A percentile compares a stretch with the other conserved stretches of the same genome.
Conservation (phyloP, 2,797 vertebrate genomes). For the Hozukius guyotensis region DNA sequence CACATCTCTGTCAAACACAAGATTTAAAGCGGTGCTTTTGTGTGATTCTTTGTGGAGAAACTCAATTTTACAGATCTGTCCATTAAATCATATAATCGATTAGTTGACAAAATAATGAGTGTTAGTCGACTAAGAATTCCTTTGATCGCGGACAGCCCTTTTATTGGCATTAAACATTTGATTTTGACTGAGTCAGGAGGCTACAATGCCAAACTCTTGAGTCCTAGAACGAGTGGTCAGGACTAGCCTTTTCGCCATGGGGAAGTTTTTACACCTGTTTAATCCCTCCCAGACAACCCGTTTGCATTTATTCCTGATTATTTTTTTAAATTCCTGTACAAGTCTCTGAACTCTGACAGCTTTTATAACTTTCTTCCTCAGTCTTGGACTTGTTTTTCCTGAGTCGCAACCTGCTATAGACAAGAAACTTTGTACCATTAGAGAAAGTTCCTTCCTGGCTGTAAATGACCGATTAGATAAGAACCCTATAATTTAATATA, state of each 20-base stretch:
- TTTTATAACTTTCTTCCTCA: background rate
- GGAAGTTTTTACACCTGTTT: background rate
- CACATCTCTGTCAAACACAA: too few relatives aligned
- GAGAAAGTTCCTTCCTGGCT: background rate
- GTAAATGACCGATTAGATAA: background rate
- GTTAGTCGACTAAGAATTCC: too few relatives aligned
- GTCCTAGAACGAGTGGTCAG: background rate
- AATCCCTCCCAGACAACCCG: background rate
- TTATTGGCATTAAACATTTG: background rate
- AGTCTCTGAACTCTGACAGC: background rate
- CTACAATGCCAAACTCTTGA: background rate
- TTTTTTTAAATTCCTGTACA: background rate
- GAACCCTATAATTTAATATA: background rate
- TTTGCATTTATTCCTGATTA: background rate
- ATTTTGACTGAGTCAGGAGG: background rate
- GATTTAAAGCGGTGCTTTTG: too few relatives aligned
- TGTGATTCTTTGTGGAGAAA: too few relatives aligned
- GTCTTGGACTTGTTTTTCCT: background rate
- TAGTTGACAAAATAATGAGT: too few relatives aligned
- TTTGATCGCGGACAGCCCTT: too few relatives aligned
- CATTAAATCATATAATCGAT: too few relatives aligned
- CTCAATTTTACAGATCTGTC: too few relatives aligned
- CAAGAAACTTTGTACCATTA: background rate
- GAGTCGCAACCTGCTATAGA: background rate
- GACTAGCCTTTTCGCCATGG: background rate